phyloP scores from a whole-genome alignment of 92 coral and sea anemone genomes.

The Plumapathes pennacea region DNA sequence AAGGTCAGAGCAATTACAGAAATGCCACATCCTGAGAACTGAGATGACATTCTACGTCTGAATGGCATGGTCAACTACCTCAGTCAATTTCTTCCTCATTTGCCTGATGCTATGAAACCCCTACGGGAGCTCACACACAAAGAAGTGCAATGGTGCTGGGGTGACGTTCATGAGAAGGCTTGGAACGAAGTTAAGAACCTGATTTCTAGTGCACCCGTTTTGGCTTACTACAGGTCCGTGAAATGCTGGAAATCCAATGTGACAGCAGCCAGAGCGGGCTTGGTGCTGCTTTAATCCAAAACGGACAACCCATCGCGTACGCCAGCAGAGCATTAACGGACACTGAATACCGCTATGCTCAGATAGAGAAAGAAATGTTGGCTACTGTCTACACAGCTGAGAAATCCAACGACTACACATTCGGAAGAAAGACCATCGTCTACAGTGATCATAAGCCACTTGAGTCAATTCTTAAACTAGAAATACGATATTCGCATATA shows the following conservation, averaged over 20 bases:
- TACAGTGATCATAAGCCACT: too few species aligned
- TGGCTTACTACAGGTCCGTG: constrained; percentile 39
- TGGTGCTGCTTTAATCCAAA: constrained; percentile 41
- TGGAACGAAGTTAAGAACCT: constrained; percentile 1
- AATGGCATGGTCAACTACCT: constrained; percentile 28
- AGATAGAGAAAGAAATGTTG: too few species aligned
- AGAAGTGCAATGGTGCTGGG: constrained; percentile 26
- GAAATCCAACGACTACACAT: too few species aligned
- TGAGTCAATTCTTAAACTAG: too few species aligned
- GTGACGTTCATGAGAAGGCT: constrained; percentile 7
- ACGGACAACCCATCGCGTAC: constrained; percentile 36
- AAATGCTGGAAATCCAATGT: constrained; percentile 42
- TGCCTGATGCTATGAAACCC: constrained; percentile 30
- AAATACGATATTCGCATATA: too few species aligned
- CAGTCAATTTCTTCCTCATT: constrained; percentile 16
- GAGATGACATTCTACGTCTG: constrained; percentile 8
- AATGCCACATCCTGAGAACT: constrained; percentile 27
- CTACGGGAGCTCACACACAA: constrained; percentile 18
- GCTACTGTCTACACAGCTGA: too few species aligned
- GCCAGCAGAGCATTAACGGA: too few species aligned
- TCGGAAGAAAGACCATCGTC: constrained; percentile 18
- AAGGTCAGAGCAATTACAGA: constrained; percentile 24
- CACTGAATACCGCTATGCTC: constrained; percentile 24
- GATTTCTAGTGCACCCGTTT: constrained; percentile 8
- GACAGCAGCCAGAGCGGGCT: constrained; percentile 46